These are phyloP conservation scores for Halcyon badia DNA, from an alignment of 2,797 vertebrate genomes.

Conservation along the genomic window DNA sequence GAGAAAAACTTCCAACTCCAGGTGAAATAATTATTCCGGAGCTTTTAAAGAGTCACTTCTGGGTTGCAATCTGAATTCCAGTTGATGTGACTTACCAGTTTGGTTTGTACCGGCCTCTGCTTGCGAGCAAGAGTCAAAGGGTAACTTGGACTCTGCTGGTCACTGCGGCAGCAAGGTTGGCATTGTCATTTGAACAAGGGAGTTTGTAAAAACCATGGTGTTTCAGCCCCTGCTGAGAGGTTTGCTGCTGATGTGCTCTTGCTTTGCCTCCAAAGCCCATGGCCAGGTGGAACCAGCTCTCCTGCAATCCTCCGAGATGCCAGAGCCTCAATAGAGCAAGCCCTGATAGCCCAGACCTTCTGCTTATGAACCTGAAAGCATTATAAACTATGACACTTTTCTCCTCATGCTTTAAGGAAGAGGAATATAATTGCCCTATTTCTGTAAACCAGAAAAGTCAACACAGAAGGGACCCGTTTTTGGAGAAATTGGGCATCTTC, in stretches of 20 bases:
- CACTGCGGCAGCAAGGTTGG: background rate
- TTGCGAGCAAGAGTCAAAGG: background rate
- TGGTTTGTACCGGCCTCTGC: background rate
- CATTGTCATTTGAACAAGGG: background rate
- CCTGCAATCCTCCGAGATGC: fast-evolving
- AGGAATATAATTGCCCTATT: background rate
- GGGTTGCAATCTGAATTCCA: background rate
- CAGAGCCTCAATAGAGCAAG: background rate
- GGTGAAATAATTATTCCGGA: constrained; percentile 68
- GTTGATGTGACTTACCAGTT: background rate
- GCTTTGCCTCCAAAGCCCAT: background rate
- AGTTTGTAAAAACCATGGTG: background rate
- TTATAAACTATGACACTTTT: background rate
- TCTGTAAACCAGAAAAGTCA: background rate
- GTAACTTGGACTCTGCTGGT: background rate
- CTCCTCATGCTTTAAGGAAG: background rate
- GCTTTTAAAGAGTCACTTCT: constrained; percentile 31
- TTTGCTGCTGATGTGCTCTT: background rate
- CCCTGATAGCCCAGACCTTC: background rate
- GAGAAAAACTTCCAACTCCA: constrained; percentile 65
- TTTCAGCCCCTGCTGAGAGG: background rate
- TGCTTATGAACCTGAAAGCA: background rate
- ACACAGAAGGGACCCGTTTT: background rate
- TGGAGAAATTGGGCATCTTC: background rate
- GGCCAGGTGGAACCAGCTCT: fast-evolving